phyloP scores from a whole-genome alignment of 2,113 vertebrate species.

The Mohoua ochrocephala region DNA sequence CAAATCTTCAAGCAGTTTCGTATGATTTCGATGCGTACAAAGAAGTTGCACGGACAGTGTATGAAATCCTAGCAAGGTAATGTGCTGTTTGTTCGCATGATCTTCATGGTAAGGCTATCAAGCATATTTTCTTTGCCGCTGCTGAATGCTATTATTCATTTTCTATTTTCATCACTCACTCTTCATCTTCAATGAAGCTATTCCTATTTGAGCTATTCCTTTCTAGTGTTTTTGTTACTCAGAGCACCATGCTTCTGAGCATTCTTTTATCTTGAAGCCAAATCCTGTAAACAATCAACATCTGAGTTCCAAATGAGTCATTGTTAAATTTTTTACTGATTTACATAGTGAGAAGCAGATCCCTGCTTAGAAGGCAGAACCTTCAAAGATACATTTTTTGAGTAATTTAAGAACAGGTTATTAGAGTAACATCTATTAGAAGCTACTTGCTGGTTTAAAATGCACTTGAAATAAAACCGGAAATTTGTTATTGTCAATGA shows the following conservation, averaged over 20 bases:
- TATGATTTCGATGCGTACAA: conserved; percentile 96
- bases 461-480: background rate
- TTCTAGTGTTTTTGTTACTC: background rate
- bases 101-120: background rate
- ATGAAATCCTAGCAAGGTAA: conserved; percentile 92
- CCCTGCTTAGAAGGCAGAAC: background rate
- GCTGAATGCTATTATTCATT: rapidly evolving
- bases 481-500: background rate
- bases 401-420: background rate
- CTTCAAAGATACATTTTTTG: background rate
- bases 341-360: background rate
- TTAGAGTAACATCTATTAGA: background rate
- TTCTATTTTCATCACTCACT: background rate
- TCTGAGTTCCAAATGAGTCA: background rate
- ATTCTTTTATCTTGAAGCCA: background rate
- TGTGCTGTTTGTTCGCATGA: background rate
- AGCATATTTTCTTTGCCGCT: background rate
- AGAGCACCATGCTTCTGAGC: background rate
- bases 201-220: background rate
- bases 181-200: background rate
- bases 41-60: conserved; percentile 88
- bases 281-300: background rate
- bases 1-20: conserved; percentile 84
- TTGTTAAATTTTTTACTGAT: background rate
- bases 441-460: background rate